These are phyloP conservation scores for Rhizomys pruinosus DNA, from an alignment of 2,113 vertebrate species.

Conservation along the genomic window DNA sequence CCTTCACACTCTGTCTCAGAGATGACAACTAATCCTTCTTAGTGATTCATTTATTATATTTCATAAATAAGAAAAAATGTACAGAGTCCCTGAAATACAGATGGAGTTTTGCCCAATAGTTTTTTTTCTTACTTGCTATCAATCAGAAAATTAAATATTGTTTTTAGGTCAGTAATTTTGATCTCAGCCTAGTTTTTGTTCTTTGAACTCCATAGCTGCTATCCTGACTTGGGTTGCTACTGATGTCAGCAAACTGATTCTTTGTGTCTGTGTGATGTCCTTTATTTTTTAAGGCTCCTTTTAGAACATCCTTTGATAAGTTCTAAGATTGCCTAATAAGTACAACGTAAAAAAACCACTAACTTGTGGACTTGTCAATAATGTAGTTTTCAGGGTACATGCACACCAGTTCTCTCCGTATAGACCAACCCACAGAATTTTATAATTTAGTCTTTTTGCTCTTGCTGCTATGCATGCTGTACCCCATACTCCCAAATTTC, in stretches of 20 bases:
- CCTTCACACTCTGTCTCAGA: slow-evolving; percentile 47
- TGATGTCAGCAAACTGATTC: slow-evolving; percentile 19
- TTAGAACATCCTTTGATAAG: slow-evolving; percentile 31
- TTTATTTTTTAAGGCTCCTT: neutral
- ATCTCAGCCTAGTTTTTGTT: slow-evolving; percentile 62
- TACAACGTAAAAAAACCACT: slow-evolving; percentile 45
- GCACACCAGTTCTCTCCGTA: neutral
- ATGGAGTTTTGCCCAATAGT: slow-evolving; percentile 7
- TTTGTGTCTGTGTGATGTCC: slow-evolving; percentile 18
- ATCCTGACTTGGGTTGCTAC: neutral
- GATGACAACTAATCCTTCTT: slow-evolving; percentile 68
- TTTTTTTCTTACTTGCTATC: slow-evolving; percentile 55
- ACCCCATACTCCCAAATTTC: neutral
- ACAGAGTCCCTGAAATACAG: slow-evolving; percentile 53
- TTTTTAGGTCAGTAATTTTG: slow-evolving; percentile 48
- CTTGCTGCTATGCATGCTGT: neutral
- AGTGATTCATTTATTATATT: slow-evolving; percentile 67
- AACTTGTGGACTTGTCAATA: slow-evolving; percentile 8
- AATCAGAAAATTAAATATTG: slow-evolving; percentile 71
- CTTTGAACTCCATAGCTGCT: slow-evolving; percentile 62
- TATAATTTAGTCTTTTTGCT: neutral
- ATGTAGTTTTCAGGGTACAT: neutral
- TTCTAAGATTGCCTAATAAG: slow-evolving; percentile 45
- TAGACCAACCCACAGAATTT: neutral
- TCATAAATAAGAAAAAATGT: slow-evolving; percentile 69